Evolutionary conservation across 1,140 invertebrate genomes (phyloP), one percentile per base, ranked within the genome.

Genomic region (Homalodisca vitripennis): DNA sequence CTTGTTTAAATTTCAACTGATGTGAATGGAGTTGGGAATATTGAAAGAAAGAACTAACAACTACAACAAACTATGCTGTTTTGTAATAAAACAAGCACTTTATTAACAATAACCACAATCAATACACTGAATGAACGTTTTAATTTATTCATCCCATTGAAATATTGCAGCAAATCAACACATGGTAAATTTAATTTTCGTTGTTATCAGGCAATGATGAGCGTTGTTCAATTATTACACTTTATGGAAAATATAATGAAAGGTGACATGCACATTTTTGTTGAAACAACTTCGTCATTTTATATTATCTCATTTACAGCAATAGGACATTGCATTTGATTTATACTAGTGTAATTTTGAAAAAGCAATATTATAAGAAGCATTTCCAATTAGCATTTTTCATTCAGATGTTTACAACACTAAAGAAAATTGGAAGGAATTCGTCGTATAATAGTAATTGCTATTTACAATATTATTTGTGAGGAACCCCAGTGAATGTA

Each of bases 41-140:
- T n/a, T n/a, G n/a, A n/a, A n/a, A n/a, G n/a, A n/a, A n/a, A n/a
- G n/a, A n/a, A n/a, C n/a, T n/a, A n/a, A n/a, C n/a, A n/a, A n/a
- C n/a, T n/a, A n/a, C n/a, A n/a, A n/a, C n/a, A n/a, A n/a, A n/a
- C n/a, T n/a, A n/a, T n/a, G n/a, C n/a, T n/a, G n/a, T n/a, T n/a
- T n/a, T n/a, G n/a, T n/a, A n/a, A n/a, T n/a, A n/a, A 60, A 60
- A 60, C 22, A 60, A 60, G 55, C 55, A 60, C 48, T 60, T 60
- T 60, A 60, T 60, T 60, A 60, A 60, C 55, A 30, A 30, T 26
- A 22, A 60, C 55, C 55, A 60, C 55, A 60, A 30, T 60, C 26
- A 60, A 30, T 60, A 60, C 55, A 60, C 29, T 60, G 55, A 60
- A 26, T 60, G 55, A 26, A 26, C 27, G 24, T 60, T 27, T 53